A percentile compares a stretch with the other conserved stretches of the same genome.
Evolutionary conservation across 2,888 invertebrate genomes (phyloP).

Genomic region (Drosophila limbata): DNA sequence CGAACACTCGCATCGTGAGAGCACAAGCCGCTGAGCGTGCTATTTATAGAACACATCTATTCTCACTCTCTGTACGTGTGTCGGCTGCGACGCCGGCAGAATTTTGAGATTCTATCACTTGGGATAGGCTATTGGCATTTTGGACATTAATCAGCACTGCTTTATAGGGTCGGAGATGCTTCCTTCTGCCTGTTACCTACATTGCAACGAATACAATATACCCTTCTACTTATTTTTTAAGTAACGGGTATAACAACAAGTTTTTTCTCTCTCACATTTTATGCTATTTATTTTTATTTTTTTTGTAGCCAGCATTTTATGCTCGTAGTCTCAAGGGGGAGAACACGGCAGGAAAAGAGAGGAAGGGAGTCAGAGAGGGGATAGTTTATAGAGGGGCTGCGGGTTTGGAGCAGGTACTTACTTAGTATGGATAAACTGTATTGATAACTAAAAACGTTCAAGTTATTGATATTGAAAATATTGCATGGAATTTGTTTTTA

Average conservation of each 20-base stretch:
- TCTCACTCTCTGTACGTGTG: too few relatives aligned
- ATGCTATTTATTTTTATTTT: neutral
- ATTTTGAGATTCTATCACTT: too few relatives aligned
- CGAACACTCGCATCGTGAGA: too few relatives aligned
- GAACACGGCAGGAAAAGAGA: slow-evolving; percentile 12
- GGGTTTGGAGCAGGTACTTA: slow-evolving; percentile 42
- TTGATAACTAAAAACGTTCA: slow-evolving; percentile 71
- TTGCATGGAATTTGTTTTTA: slow-evolving; percentile 50
- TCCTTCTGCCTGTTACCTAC: too few relatives aligned
- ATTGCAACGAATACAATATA: too few relatives aligned
- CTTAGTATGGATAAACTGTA: slow-evolving; percentile 77
- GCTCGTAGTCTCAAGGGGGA: slow-evolving; percentile 41
- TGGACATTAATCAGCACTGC: too few relatives aligned
- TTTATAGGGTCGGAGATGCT: too few relatives aligned
- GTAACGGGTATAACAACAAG: slow-evolving; percentile 23
- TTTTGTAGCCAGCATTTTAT: slow-evolving; percentile 52
- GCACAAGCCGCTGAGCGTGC: too few relatives aligned
- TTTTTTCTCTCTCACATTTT: slow-evolving; percentile 7
- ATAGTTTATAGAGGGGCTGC: neutral
- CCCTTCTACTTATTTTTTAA: too few relatives aligned
- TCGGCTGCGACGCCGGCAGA: too few relatives aligned
- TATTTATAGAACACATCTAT: too few relatives aligned
- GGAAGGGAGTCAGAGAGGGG: neutral
- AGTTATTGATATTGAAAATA: slow-evolving; percentile 75
- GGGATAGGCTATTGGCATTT: too few relatives aligned